Percentiles rank a stretch among this genome's conserved stretches.
Evolutionary conservation across 2,888 invertebrate species (phyloP).

Genomic region (Acanthococcus lagerstroemiae): DNA sequence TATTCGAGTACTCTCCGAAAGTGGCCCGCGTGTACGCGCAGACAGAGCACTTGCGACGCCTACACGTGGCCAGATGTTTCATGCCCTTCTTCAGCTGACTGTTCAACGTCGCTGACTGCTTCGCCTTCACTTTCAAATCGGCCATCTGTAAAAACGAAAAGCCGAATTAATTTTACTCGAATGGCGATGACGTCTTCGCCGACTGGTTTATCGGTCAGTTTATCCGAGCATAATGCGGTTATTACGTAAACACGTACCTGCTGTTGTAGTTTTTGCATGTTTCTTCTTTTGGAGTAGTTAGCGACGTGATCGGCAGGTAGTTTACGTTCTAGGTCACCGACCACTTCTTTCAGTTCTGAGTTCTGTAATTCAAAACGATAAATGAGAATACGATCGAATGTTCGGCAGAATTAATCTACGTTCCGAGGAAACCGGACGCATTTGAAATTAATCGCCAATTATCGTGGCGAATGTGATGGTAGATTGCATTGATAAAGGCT

Average conservation of each 20-base stretch:
- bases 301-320: slow-evolving; percentile 33
- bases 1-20: slow-evolving; percentile 47
- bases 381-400: too few species aligned
- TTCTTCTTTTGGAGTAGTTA: slow-evolving; percentile 23
- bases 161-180: slow-evolving; percentile 28
- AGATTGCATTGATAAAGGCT: too few species aligned
- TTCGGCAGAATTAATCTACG: too few species aligned
- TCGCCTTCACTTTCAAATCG: slow-evolving; percentile 46
- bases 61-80: slow-evolving; percentile 47
- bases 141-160: slow-evolving; percentile 43
- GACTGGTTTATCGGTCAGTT: not conserved
- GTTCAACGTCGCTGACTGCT: slow-evolving; percentile 45
- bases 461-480: too few species aligned
- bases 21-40: slow-evolving; percentile 51
- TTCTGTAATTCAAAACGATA: slow-evolving; percentile 43
- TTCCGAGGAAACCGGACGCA: too few species aligned
- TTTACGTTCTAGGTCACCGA: slow-evolving; percentile 43
- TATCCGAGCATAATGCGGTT: too few species aligned
- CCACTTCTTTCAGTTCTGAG: slow-evolving; percentile 48
- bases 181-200: not conserved
- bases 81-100: slow-evolving; percentile 48
- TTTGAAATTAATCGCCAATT: too few species aligned
- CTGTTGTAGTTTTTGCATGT: slow-evolving; percentile 43
- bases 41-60: slow-evolving; percentile 50
- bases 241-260: slow-evolving; percentile 36